Evolutionary conservation across 2,113 vertebrate genomes (phyloP), one percentile per base, ranked within the genome.

Genomic region (Formicarius rufipectus): DNA sequence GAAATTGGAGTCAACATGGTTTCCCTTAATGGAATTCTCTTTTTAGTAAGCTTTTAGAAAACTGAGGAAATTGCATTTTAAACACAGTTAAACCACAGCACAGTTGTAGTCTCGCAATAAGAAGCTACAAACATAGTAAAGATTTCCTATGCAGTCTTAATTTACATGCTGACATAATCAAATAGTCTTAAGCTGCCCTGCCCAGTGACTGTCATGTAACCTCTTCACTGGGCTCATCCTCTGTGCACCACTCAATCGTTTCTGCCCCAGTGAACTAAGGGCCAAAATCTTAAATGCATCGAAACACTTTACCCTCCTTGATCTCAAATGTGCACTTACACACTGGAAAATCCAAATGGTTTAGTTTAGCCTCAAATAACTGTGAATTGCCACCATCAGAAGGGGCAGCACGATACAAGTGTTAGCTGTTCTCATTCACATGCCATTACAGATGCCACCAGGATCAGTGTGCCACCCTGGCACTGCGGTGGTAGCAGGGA

Each of bases 11-110:
- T 86, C 92, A 86, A 86, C 67, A 17, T 68, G 52, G 76, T 86
- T 95, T 72, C 56, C 37, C 60, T 81, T 95, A 92, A 93, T 89
- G 77, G 83, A 89, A 95, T 87, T 90, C 59, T 95, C 80, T 86
- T 82, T 91, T 78, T 35, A 80, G 59, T 31, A 52, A 75, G 72
- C 83, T 87, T 84, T 86, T 84, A 90, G 39, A 83, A 77, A 95
- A 95, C 35, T 74, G 66, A 47, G 80, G 72, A 92, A 84, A 81
- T 90, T 69, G 42, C 63, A 52, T 89, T 95, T 86, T 77, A 74
- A 86, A 52, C 76, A 59, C 0, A 1, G 42, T 67, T 90, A 84
- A 80, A 93, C 63, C 66, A 39, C 50, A 69, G 67, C 31, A 28
- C 39, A 31, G n/a, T 27, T 86, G 72, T 49, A 92, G 64, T 35